Conservation (phyloP, 2,888 invertebrate species). For the Pogonocherus hispidulus region DNA sequence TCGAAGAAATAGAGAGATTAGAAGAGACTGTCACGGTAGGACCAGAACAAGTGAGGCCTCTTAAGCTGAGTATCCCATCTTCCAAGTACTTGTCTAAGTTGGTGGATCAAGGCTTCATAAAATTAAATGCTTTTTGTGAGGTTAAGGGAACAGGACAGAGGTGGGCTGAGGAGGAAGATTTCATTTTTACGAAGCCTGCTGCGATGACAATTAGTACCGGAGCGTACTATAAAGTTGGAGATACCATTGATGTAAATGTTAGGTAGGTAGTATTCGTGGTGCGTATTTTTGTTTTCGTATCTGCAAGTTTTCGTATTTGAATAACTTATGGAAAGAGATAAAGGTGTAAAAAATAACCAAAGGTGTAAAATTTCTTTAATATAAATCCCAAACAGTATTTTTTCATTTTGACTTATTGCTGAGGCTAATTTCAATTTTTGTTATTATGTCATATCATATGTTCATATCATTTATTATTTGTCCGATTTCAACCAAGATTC, state of each 20-base stretch:
- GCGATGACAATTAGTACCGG: constrained; percentile 63
- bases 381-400: no score
- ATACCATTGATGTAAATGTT: not conserved
- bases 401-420: no score
- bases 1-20: not conserved
- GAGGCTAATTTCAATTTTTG: no score
- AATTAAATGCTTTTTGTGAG: constrained; percentile 76
- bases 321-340: no score
- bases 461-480: no score
- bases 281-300: no score
- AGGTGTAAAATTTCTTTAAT: no score
- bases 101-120: constrained; percentile 79
- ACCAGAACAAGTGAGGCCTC: not conserved
- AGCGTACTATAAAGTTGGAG: not conserved
- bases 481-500: no score
- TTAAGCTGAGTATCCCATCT: constrained; percentile 60
- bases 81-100: constrained; percentile 80
- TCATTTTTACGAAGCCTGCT: constrained; percentile 78
- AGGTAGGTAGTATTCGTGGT: no score
- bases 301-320: no score
- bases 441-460: no score
- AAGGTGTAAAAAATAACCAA: no score
- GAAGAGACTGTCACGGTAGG: not conserved
- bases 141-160: constrained; percentile 73
- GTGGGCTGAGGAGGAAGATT: constrained; percentile 82